These are phyloP conservation scores for silkworm (Bombyx mori) DNA, from an alignment of 1,140 invertebrate genomes.

Conservation along the genomic window ASM3026992v2 NC_085109.1:8584001-8584500, in stretches of 20 bases:
- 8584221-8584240: conserved; percentile 43
- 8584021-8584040: conserved; percentile 11
- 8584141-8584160: conserved; percentile 36
- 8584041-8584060: too few relatives aligned
- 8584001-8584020: conserved; percentile 35
- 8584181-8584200: conserved; percentile 48
- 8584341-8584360: not conserved
- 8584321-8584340: too few relatives aligned
- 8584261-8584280: not conserved
- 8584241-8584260: conserved; percentile 24
- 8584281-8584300: too few relatives aligned
- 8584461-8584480: too few relatives aligned
- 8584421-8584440: too few relatives aligned
- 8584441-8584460: too few relatives aligned
- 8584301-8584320: too few relatives aligned
- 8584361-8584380: conserved; percentile 1
- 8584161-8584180: conserved; percentile 40
- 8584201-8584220: conserved; percentile 42
- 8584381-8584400: not conserved
- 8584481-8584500: too few relatives aligned
- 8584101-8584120: conserved; percentile 26
- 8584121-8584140: conserved; percentile 34
- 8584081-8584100: conserved; percentile 21
- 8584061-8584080: conserved; percentile 10
- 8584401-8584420: not conserved